Evolutionary conservation across 37 sponge, comb jelly and placozoan genomes (phyloP).

Genomic region (Hormiphora californensis): DNA sequence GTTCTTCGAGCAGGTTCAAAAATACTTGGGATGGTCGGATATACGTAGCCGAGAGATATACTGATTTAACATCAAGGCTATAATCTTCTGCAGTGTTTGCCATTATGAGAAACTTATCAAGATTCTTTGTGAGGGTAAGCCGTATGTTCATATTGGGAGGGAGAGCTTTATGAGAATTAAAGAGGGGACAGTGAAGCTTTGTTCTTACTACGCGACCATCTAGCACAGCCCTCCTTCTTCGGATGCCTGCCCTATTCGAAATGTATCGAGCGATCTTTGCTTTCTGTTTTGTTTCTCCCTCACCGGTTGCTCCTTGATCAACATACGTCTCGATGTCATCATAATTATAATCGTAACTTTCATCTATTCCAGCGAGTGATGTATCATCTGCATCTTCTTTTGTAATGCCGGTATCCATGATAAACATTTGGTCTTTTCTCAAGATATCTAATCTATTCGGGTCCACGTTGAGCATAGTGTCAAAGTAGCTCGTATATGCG

Average conservation of each 20-base stretch:
- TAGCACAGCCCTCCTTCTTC: too few relatives aligned
- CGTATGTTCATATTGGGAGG: not conserved
- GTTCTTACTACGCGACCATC: too few relatives aligned
- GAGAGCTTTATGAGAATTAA: not conserved
- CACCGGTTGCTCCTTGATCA: too few relatives aligned
- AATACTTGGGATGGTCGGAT: not conserved
- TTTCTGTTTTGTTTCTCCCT: too few relatives aligned
- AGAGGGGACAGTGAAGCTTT: not conserved
- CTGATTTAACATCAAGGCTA: not conserved
- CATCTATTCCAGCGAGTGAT: not conserved
- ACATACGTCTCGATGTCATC: not conserved
- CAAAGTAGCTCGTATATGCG: not conserved
- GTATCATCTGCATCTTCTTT: not conserved
- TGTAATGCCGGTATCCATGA: slow-evolving; percentile 14
- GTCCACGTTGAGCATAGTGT: not conserved
- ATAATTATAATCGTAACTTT: too few relatives aligned
- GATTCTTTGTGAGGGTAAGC: not conserved
- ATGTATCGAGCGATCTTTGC: too few relatives aligned
- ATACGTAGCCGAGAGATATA: not conserved
- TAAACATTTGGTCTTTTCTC: not conserved
- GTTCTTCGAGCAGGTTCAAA: not conserved
- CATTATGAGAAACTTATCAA: not conserved
- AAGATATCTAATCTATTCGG: not conserved
- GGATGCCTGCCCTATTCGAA: too few relatives aligned
- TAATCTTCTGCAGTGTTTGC: not conserved